These are phyloP conservation scores for Pseudomyrmex cubaensis DNA, from an alignment of 1,140 invertebrate species.

Conservation along the genomic window DNA sequence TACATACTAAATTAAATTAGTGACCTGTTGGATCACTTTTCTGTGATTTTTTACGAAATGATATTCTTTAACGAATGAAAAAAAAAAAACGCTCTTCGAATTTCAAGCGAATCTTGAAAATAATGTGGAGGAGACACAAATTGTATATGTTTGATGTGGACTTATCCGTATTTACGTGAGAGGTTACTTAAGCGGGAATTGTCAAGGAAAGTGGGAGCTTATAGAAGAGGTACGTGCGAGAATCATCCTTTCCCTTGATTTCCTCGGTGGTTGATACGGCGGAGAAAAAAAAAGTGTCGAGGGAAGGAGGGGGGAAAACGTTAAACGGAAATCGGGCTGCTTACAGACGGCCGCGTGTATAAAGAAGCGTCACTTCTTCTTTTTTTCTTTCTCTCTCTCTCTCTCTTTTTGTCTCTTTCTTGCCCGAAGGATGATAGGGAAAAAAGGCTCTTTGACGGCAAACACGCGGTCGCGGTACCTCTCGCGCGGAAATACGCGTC, in stretches of 20 bases:
- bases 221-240: constrained; percentile 6
- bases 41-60: too few relatives aligned
- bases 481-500: constrained; percentile 69
- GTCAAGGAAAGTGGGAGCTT: constrained; percentile 16
- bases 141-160: constrained; percentile 38
- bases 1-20: not conserved
- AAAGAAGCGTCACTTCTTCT: constrained; percentile 66
- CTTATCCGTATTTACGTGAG: constrained; percentile 21
- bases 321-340: constrained; percentile 81
- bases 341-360: constrained; percentile 72
- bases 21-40: too few relatives aligned
- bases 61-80: not conserved
- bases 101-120: constrained; percentile 20
- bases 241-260: constrained; percentile 63
- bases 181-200: constrained; percentile 50
- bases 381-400: constrained; percentile 3
- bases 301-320: constrained; percentile 71
- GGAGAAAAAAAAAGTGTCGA: constrained; percentile 51
- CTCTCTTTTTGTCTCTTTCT: constrained; percentile 24
- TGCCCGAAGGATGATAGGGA: constrained; percentile 34
- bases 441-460: constrained; percentile 79
- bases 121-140: not conserved
- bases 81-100: not conserved
- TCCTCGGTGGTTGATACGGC: constrained; percentile 16
- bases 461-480: constrained; percentile 66